Percentiles rank a stretch among this genome's conserved stretches.
Conservation (phyloP, 2,888 invertebrate species). For the Cataglyphis cursor region DNA sequence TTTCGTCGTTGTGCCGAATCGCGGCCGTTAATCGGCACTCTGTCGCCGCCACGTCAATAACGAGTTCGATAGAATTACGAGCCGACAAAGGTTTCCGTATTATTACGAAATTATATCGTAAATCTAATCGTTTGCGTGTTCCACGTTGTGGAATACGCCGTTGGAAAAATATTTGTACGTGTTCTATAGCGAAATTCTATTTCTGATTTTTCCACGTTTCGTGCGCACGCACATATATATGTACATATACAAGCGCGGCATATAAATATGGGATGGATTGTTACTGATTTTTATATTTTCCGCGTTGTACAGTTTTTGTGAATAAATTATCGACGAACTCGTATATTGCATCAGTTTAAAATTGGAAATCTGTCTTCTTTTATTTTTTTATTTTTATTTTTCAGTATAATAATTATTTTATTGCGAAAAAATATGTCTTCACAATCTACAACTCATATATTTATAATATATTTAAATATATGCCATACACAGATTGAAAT, state of each 20-base stretch:
- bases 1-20: conserved; percentile 53
- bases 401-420: background rate
- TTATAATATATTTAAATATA: background rate
- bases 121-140: conserved; percentile 23
- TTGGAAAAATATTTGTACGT: conserved; percentile 3
- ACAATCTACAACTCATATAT: background rate
- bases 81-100: conserved; percentile 42
- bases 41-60: conserved; percentile 42
- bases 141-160: background rate
- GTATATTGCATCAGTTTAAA: conserved; percentile 14
- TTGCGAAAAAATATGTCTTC: background rate
- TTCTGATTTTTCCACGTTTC: conserved; percentile 3
- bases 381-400: background rate
- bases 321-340: conserved; percentile 15
- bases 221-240: background rate
- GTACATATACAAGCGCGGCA: background rate
- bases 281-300: conserved; percentile 25
- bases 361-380: background rate
- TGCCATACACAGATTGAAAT: background rate
- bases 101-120: conserved; percentile 45
- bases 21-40: conserved; percentile 41
- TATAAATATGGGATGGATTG: conserved; percentile 3
- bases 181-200: background rate
- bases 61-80: conserved; percentile 45
- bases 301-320: background rate